Percentiles rank a stretch among this genome's conserved stretches.
Conservation (phyloP, 2,888 invertebrate genomes). For the Apamea monoglypha region DNA sequence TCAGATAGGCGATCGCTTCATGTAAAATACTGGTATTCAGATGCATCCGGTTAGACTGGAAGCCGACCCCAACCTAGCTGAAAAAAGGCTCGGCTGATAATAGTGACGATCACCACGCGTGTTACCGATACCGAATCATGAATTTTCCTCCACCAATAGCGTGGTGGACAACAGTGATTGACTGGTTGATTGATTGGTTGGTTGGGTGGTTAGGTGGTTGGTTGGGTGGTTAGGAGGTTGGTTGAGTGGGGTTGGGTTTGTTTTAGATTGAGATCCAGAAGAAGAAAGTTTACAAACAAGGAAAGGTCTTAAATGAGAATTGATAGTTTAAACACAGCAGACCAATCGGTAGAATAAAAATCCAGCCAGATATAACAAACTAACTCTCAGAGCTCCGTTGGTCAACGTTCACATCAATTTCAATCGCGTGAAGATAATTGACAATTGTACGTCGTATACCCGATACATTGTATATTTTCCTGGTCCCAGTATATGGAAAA, state of each 20-base stretch:
- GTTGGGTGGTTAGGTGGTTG: too few species aligned
- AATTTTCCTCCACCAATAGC: neutral
- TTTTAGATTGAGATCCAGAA: neutral
- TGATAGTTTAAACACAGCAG: neutral
- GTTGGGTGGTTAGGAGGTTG: too few species aligned
- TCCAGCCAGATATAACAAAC: neutral
- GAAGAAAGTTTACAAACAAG: neutral
- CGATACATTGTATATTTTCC: slow-evolving; percentile 27
- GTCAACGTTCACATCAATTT: slow-evolving; percentile 16
- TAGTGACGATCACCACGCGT: neutral
- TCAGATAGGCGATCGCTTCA: neutral
- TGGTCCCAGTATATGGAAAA: slow-evolving; percentile 30
- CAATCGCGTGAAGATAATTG: slow-evolving; percentile 35
- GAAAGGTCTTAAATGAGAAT: neutral
- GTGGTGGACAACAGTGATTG: too few species aligned
- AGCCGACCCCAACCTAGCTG: neutral
- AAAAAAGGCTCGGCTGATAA: neutral
- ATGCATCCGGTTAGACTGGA: neutral
- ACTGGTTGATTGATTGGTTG: too few species aligned
- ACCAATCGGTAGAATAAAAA: neutral
- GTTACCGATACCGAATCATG: neutral
- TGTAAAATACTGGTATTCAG: neutral
- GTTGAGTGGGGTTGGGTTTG: too few species aligned
- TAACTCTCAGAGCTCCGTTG: neutral
- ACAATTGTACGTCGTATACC: neutral